Evolutionary conservation across 2,113 vertebrate genomes (phyloP).

Genomic region (Mus spicilegus): DNA sequence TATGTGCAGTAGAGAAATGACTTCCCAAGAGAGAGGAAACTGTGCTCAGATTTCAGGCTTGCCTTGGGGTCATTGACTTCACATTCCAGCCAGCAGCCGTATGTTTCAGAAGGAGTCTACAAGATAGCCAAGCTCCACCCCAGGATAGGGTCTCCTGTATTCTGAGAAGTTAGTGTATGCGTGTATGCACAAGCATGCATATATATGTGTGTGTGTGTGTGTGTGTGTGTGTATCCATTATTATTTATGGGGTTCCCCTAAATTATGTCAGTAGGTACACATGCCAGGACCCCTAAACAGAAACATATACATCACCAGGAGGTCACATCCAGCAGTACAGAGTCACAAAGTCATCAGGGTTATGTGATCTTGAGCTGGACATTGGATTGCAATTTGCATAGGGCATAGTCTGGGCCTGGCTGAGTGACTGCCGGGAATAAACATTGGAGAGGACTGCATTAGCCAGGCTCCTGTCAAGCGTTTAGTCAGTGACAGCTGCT

Average conservation of each 20-base stretch:
- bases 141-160: fast-evolving
- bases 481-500: constrained; percentile 28
- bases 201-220: no score
- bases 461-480: background rate
- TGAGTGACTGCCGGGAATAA: background rate
- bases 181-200: no score
- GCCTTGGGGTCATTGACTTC: background rate
- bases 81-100: background rate
- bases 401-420: background rate
- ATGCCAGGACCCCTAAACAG: background rate
- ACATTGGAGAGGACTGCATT: background rate
- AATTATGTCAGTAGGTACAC: no score
- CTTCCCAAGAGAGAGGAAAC: background rate
- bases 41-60: background rate
- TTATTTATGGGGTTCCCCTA: background rate
- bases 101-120: background rate
- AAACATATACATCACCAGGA: background rate
- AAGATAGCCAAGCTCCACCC: background rate
- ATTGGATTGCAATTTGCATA: background rate
- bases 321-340: background rate
- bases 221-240: no score
- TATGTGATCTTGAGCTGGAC: background rate
- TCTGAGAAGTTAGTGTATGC: background rate
- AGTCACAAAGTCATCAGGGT: background rate
- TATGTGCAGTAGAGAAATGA: background rate